phyloP scores from a whole-genome alignment of 2,888 invertebrate species.

The Galerucella calmariensis region DNA sequence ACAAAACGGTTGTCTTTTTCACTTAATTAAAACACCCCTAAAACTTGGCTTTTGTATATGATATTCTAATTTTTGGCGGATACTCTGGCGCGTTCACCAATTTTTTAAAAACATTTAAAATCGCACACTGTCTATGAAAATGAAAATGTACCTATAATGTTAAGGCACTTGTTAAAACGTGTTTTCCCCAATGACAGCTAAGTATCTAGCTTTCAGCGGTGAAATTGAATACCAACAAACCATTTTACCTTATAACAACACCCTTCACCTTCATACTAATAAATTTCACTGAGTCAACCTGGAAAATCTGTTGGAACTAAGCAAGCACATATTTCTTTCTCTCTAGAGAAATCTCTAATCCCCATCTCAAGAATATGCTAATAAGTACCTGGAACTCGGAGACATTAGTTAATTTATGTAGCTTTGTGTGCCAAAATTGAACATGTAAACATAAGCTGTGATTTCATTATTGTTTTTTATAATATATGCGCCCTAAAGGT shows the following conservation, averaged over 20 bases:
- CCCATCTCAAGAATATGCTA: slow-evolving; percentile 27
- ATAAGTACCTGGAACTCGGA: not conserved
- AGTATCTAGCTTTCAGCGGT: not conserved
- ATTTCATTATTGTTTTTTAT: not conserved
- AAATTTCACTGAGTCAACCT: slow-evolving; percentile 22
- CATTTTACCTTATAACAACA: slow-evolving; percentile 8
- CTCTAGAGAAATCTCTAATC: slow-evolving; percentile 27
- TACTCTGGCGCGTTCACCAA: too few species aligned
- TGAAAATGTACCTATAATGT: too few species aligned
- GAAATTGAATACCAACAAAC: slow-evolving; percentile 9
- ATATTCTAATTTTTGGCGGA: too few species aligned
- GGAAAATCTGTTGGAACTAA: slow-evolving; percentile 17
- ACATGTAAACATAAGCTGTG: not conserved
- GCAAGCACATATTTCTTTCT: slow-evolving; percentile 21
- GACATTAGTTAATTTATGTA: not conserved
- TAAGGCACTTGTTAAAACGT: too few species aligned
- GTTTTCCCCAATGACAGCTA: not conserved
- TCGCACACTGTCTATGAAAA: too few species aligned
- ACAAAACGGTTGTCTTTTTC: too few species aligned
- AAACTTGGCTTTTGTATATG: too few species aligned
- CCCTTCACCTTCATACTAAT: slow-evolving; percentile 16
- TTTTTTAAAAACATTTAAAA: too few species aligned
- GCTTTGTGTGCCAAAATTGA: not conserved
- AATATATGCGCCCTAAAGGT: too few species aligned
- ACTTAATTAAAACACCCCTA: too few species aligned